Base-by-base conservation (phyloP, 2,797 vertebrate genomes). In the Cichlasoma orientale region DNA sequence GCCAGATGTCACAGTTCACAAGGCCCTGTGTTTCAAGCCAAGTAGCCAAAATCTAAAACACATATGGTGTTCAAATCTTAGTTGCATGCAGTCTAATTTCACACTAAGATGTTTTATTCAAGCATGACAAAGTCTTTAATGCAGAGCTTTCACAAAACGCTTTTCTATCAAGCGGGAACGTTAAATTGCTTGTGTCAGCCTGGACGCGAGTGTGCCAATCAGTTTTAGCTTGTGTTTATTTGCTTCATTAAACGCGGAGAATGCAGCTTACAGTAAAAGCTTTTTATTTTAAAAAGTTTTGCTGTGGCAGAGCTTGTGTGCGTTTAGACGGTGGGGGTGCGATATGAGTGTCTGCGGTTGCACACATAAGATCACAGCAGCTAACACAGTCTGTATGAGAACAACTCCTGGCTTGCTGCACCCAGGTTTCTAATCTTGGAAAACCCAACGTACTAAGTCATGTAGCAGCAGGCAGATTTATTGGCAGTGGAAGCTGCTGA, bases 401-500 rank as follows among this genome's bases (percentile, higher is more conserved):
- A 77, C 44, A 71, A 61, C 55, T 68, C 63, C 25, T 68, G 63
- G 44, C 63, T 29, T 38, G 27, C 58, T 36, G 25, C 38, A 27
- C 61, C 75, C 74, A 61, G 57, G 70, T 82, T 84, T 82, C 69
- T 76, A 50, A 44, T 36, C 27, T 56, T 74, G n/a, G 55, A 66
- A 59, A 25, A 31, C 16, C 66, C 23, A 78, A 23, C 68, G 38
- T 81, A 68, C 63, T 68, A 75, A 80, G 75, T 78, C 79, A 79
- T 23, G 56, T 72, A 77, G 75, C 80, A 74, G 68, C 58, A 82
- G 61, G 75, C 82, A 84, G 85, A 84, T 89, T 91, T 90, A 90
- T 79, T 71, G 86, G 79, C 86, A 73, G 57, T 79, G 78, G 84
- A 90, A 89, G 83, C 79, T 83, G 80, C 86, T 79, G 80, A 90